A percentile compares a stretch with the other conserved stretches of the same genome.
Conservation (phyloP, 2,888 invertebrate genomes). For the Nomada ferruginata region DNA sequence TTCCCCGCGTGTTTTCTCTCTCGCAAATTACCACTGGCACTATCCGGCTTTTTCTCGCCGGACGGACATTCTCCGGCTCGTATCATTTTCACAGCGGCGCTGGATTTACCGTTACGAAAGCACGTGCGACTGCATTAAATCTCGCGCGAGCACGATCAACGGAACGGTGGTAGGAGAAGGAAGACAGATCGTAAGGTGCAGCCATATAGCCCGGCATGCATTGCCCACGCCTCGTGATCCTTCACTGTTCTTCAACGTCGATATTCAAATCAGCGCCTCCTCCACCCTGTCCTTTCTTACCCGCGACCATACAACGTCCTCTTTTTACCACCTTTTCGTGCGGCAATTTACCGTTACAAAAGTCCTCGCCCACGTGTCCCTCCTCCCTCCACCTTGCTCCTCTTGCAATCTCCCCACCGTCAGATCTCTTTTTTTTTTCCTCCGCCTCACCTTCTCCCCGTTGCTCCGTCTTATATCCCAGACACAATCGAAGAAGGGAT, state of each 20-base stretch:
- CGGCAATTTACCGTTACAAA: conserved; percentile 71
- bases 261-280: conserved; percentile 76
- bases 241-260: conserved; percentile 76
- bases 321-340: conserved; percentile 73
- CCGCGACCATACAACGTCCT: conserved; percentile 61
- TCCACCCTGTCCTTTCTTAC: conserved; percentile 66
- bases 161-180: conserved; percentile 34
- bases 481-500: conserved; percentile 61
- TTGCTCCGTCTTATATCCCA: conserved; percentile 12
- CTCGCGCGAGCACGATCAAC: conserved; percentile 39
- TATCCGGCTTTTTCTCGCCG: conserved; percentile 41
- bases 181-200: conserved; percentile 74
- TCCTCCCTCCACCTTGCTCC: conserved; percentile 7
- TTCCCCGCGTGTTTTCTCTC: conserved; percentile 26
- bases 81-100: conserved; percentile 59
- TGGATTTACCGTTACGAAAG: conserved; percentile 70
- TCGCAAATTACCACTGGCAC: conserved; percentile 30
- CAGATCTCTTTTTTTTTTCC: not conserved
- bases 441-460: conserved; percentile 23
- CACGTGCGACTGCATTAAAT: conserved; percentile 70
- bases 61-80: conserved; percentile 31
- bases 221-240: conserved; percentile 76
- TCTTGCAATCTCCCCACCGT: not conserved
- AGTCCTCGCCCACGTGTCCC: conserved; percentile 67
- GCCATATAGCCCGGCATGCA: conserved; percentile 58